phyloP scores from a whole-genome alignment of 2,888 invertebrate species.

The Entomobrya proxima region DNA sequence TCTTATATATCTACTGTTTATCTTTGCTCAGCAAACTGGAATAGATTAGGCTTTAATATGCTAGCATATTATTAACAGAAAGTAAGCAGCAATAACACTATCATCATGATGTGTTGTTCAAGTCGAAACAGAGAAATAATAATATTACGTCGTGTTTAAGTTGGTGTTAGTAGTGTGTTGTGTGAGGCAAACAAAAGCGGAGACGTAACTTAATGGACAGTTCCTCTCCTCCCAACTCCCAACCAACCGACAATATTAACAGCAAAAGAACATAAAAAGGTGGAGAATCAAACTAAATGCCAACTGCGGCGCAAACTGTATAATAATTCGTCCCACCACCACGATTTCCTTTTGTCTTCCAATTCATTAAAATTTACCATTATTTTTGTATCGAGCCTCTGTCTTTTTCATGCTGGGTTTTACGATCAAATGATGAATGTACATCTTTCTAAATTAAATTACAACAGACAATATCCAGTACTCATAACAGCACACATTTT shows the following conservation, averaged over 20 bases:
- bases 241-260: background rate
- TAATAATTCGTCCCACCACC: background rate
- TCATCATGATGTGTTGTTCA: no score
- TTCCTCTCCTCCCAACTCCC: background rate
- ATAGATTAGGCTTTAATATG: no score
- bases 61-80: no score
- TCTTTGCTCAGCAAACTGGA: no score
- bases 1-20: background rate
- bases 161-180: background rate
- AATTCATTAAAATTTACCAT: slow-evolving; percentile 1
- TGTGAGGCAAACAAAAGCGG: background rate
- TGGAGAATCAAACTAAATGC: background rate
- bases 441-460: no score
- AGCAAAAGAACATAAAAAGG: background rate
- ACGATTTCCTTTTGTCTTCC: slow-evolving; percentile 7
- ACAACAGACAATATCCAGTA: no score
- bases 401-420: no score
- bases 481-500: no score
- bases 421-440: no score
- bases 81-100: no score
- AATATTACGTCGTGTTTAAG: background rate
- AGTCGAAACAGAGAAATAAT: no score
- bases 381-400: background rate
- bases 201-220: background rate
- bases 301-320: background rate